Percentiles rank a stretch among this genome's conserved stretches.
These are phyloP conservation scores for Drosophila multiciliata DNA, from an alignment of 2,888 invertebrate species.

Conservation along the genomic window DNA sequence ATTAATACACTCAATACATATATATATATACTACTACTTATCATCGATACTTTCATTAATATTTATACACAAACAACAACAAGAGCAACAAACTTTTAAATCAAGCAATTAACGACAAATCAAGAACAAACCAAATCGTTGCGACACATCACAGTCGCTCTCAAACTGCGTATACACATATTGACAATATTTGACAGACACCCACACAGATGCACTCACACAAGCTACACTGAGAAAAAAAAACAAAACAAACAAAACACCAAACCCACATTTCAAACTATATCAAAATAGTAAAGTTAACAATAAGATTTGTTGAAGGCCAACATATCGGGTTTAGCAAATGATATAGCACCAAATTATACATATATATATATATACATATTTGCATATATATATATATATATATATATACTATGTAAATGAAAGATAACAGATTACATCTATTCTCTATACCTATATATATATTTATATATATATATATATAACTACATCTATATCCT, in stretches of 20 bases:
- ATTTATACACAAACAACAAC: conserved; percentile 39
- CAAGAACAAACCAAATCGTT: conserved; percentile 49
- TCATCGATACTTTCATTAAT: conserved; percentile 39
- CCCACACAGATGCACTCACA: conserved; percentile 10
- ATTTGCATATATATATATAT: conserved; percentile 14
- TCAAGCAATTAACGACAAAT: conserved; percentile 78
- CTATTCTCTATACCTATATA: conserved; percentile 11
- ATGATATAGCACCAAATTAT: conserved; percentile 42
- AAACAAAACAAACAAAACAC: conserved; percentile 1
- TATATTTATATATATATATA: not conserved
- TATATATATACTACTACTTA: conserved; percentile 34
- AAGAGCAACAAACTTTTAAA: conserved; percentile 41
- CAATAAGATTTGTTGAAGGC: conserved; percentile 52
- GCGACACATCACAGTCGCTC: conserved; percentile 36
- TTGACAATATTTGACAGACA: conserved; percentile 66
- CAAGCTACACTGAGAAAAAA: conserved; percentile 28
- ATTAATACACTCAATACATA: conserved; percentile 21
- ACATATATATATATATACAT: conserved; percentile 8
- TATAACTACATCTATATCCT: conserved; percentile 1
- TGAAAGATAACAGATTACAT: conserved; percentile 13
- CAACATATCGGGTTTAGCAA: conserved; percentile 61
- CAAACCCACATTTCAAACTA: conserved; percentile 17
- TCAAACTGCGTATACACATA: conserved; percentile 43
- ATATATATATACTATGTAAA: conserved; percentile 12
- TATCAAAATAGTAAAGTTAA: conserved; percentile 20